Evolutionary conservation across 2,888 invertebrate species (phyloP).

Genomic region (Dendrolimus houi): DNA sequence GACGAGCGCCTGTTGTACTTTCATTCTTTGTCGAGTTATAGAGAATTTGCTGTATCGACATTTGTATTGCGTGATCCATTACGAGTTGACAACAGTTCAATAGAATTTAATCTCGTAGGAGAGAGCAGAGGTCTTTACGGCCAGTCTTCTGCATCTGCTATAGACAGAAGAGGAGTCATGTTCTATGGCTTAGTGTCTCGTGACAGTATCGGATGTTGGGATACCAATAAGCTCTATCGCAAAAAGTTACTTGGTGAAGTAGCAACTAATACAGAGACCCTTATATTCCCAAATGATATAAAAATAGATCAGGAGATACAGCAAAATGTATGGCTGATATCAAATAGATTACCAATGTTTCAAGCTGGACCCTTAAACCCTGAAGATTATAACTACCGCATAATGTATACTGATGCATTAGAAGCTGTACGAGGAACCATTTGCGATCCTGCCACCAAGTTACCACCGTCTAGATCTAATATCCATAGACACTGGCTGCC

Average conservation of each 20-base stretch:
- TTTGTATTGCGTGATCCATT: constrained; percentile 78
- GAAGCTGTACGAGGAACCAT: constrained; percentile 80
- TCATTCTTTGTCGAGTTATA: constrained; percentile 88
- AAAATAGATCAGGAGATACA: constrained; percentile 82
- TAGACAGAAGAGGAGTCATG: constrained; percentile 83
- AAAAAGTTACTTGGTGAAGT: constrained; percentile 78
- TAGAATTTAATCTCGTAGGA: constrained; percentile 50
- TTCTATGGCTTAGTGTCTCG: constrained; percentile 86
- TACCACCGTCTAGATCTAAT: constrained; percentile 4
- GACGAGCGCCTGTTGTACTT: constrained; percentile 82
- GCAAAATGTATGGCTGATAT: constrained; percentile 86
- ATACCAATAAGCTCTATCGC: constrained; percentile 81
- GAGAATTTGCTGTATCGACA: constrained; percentile 85
- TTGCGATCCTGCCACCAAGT: constrained; percentile 78
- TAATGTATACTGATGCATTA: constrained; percentile 79
- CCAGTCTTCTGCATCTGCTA: constrained; percentile 84
- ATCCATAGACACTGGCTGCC: constrained; percentile 24
- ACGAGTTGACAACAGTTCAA: constrained; percentile 39
- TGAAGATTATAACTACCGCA: constrained; percentile 83
- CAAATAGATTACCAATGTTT: constrained; percentile 85
- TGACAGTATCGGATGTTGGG: constrained; percentile 89
- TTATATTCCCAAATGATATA: constrained; percentile 89
- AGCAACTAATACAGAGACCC: constrained; percentile 76
- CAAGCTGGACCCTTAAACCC: constrained; percentile 79
- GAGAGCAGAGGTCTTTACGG: constrained; percentile 77